phyloP scores from a whole-genome alignment of 2,797 vertebrate species.

The Lophotriccus pileatus region DNA sequence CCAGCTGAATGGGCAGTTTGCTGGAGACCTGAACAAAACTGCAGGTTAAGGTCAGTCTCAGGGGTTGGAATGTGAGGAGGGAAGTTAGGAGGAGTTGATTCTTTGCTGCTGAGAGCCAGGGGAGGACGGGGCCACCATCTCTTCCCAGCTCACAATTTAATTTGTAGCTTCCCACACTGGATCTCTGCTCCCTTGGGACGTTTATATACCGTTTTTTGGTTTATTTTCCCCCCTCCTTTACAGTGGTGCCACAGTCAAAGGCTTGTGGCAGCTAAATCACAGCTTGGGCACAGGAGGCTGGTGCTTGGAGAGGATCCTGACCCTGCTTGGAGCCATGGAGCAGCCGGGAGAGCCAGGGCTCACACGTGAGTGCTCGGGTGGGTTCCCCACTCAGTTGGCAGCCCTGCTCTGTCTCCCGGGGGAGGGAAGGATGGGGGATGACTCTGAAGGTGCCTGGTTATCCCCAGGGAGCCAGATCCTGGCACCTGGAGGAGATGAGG shows the following conservation, averaged over 20 bases:
- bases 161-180: background rate
- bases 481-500: background rate
- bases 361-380: background rate
- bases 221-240: fast-evolving
- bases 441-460: background rate
- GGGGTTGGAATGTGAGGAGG: background rate
- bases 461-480: background rate
- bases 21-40: background rate
- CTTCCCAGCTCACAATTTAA: background rate
- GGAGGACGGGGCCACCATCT: background rate
- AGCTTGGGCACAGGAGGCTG: fast-evolving
- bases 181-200: background rate
- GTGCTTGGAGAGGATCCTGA: background rate
- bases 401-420: background rate
- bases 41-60: conserved; percentile 12
- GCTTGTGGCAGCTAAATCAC: background rate
- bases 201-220: background rate
- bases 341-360: background rate
- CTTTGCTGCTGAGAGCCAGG: background rate
- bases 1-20: conserved; percentile 14
- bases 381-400: fast-evolving
- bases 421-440: background rate
- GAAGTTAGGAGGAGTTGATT: background rate
- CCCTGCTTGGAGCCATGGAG: background rate
- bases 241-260: background rate